Base-by-base conservation (phyloP, 2,113 vertebrate species). In the Oreocharis arfaki region DNA sequence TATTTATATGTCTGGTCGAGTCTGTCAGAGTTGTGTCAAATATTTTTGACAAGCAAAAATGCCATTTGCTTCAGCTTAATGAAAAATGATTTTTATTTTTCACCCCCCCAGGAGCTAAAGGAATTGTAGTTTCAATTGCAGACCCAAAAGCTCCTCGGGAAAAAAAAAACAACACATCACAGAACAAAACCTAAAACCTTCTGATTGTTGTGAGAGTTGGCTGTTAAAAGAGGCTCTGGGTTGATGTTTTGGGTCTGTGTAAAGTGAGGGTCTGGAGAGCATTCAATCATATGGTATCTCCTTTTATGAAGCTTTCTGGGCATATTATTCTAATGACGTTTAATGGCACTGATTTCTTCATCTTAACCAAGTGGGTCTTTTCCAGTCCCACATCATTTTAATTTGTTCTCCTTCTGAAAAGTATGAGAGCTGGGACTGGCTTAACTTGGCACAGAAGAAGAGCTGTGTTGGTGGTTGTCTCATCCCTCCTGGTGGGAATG, bases 41-140 rank as follows among this genome's bases (percentile, higher is more conserved):
- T 91, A 61, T 65, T 94, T 96, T 83, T 96, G 93, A 96, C 87
- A 96, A 81, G 88, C 76, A 96, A 95, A 96, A 97, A 93, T 92
- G 92, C 35, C 76, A 93, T 93, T 95, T 93, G 79, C 76, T 84
- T 92, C 79, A 81, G 60, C 56, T 92, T 96, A 95, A 90, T 97
- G 89, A 95, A 97, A 95, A 92, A 80, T 76, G 8, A 75, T 71
- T 78, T 84, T 44, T 73, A 30, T 55, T 78, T 64, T 50, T 24
- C 5, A 17, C 28, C 33, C 63, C 33, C 7, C 30, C 10, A 19
- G 90, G 57, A 94, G 46, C 78, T 49, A 20, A 37, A 64, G 64
- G 75, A 92, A 94, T 93, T 83, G 90, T 77, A 85, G 46, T 90
- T 96, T 93, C 83, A 94, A 35, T 80, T 93, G 75, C 75, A 92